Evolutionary conservation across 1,140 invertebrate species (phyloP), one percentile per base, ranked within the genome.

Genomic region (Drosophila sp.): DNA sequence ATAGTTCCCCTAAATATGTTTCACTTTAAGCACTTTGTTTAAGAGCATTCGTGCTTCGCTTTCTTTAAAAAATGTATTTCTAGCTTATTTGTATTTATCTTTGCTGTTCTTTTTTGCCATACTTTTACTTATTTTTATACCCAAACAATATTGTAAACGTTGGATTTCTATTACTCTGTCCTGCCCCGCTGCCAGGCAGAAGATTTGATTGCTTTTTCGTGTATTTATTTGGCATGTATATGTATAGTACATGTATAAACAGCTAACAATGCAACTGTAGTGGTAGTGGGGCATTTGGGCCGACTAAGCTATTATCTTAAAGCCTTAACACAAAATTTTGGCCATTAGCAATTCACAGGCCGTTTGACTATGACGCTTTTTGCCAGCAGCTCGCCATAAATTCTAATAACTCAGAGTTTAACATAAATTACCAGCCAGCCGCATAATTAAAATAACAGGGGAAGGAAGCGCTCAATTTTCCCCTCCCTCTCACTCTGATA

Each of bases 381-480:
- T 71, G 74, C 80, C 79, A 79, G 73, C 61, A 77, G 69, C 74
- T 76, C 50, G 59, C 78, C 56, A 87, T 86, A 87, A 81, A 86
- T 87, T 86, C 79, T 76, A 86, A 86, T 86, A 86, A 89, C 82
- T 86, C 83, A 78, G 65, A 87, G 82, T 82, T 82, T 78, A 86
- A 86, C 82, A 86, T 86, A 86, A 86, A 86, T 86, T 84, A 87
- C 78, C 74, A 82, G 61, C 73, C 63, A 58, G 63, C 80, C 79
- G 75, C 79, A 81, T 81, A 81, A 81, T 82, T 80, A 80, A 80
- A 80, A 80, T 80, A 54, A 34, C 59, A 59, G 66, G 63, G 70
- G 63, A 59, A 75, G 63, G 58, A 11, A 29, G 4, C 18, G 4
- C 7, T 8, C 40, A 11, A 5, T 29, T 29, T 8, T 16, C 9